Evolutionary conservation across 2,888 invertebrate genomes (phyloP).

Genomic region (Orthosia gracilis): DNA sequence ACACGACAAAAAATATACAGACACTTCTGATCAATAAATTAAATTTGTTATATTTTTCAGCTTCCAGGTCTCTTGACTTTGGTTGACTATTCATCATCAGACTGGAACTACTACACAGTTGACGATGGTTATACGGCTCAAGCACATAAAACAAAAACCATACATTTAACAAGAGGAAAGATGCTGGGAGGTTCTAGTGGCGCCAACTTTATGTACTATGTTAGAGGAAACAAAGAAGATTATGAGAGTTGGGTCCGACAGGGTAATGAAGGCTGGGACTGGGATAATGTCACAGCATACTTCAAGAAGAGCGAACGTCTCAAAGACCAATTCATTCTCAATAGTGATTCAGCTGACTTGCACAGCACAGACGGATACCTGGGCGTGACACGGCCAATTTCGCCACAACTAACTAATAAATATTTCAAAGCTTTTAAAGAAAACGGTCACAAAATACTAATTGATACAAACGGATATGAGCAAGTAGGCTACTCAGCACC

Average conservation of each 20-base stretch:
- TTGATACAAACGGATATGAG: too few relatives aligned
- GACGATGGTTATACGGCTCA: constrained; percentile 69
- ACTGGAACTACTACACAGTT: constrained; percentile 65
- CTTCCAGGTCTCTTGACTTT: constrained; percentile 63
- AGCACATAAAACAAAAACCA: constrained; percentile 54
- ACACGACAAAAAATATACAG: too few relatives aligned
- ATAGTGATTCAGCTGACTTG: constrained; percentile 71
- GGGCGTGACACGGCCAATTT: too few relatives aligned
- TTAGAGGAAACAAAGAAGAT: constrained; percentile 92
- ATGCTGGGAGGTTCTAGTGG: constrained; percentile 92
- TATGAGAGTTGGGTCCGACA: constrained; percentile 92
- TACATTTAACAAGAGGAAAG: constrained; percentile 91
- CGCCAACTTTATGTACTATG: constrained; percentile 92
- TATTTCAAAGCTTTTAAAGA: too few relatives aligned
- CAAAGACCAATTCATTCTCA: constrained; percentile 48
- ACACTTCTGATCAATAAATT: not conserved
- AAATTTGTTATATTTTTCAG: constrained; percentile 65
- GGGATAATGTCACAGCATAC: constrained; percentile 68
- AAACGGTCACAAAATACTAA: too few relatives aligned
- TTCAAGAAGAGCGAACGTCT: constrained; percentile 72
- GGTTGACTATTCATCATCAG: constrained; percentile 41
- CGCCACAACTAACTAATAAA: too few relatives aligned
- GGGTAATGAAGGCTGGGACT: constrained; percentile 88
- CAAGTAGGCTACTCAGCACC: too few relatives aligned
- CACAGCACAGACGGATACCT: too few relatives aligned